Percentiles rank a stretch among this genome's conserved stretches.
Conservation (phyloP, 2,113 vertebrate species). For the Jaculus jaculus region DNA sequence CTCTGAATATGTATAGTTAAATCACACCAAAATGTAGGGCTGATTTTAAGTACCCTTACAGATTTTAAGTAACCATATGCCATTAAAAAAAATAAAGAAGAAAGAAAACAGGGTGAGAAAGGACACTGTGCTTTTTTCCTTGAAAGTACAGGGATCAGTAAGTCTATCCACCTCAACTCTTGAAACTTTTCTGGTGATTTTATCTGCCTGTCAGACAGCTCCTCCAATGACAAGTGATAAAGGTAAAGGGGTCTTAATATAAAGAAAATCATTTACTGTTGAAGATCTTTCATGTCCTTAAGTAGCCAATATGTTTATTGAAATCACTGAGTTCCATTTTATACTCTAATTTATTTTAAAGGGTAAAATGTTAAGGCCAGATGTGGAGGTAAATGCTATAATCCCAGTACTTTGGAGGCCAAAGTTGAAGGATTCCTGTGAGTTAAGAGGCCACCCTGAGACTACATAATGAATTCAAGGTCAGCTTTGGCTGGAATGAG, state of each 20-base stretch:
- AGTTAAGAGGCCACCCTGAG: no score
- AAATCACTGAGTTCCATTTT: slow-evolving; percentile 68
- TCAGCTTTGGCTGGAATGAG: no score
- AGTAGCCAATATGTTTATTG: not conserved
- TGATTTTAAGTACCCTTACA: not conserved
- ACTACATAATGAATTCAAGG: no score
- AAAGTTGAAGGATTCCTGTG: no score
- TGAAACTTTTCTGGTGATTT: not conserved
- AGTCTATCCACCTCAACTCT: not conserved
- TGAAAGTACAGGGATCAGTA: not conserved
- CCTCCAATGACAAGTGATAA: not conserved
- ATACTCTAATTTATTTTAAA: not conserved
- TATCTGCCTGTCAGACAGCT: not conserved
- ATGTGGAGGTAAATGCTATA: no score
- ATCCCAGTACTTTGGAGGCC: no score
- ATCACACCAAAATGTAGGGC: not conserved
- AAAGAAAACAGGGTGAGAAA: not conserved
- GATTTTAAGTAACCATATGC: no score
- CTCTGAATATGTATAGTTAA: not conserved
- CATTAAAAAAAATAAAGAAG: no score
- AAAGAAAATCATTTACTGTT: not conserved
- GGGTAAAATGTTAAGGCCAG: no score
- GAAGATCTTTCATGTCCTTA: not conserved
- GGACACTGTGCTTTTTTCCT: not conserved
- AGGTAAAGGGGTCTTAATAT: not conserved